These are phyloP conservation scores for Neoniphon sammara DNA, from an alignment of 2,797 vertebrate genomes.

Conservation along the genomic window DNA sequence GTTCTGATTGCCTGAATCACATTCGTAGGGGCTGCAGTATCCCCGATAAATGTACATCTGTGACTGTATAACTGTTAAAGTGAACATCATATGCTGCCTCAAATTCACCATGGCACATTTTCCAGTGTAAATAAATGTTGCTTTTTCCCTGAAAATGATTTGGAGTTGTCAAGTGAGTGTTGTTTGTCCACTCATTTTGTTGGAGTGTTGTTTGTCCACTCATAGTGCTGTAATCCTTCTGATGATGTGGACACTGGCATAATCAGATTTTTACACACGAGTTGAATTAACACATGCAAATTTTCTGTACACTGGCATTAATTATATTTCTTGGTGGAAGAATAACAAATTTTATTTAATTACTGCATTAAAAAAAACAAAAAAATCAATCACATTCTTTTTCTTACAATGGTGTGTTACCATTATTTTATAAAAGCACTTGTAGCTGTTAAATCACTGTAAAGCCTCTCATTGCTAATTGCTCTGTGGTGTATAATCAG, in stretches of 20 bases:
- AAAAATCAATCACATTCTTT: too few species aligned
- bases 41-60: slow-evolving; percentile 13
- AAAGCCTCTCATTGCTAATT: not conserved
- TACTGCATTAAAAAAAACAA: too few species aligned
- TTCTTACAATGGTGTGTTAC: too few species aligned
- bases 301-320: not conserved
- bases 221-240: slow-evolving; percentile 2
- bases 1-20: not conserved
- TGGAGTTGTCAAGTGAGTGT: slow-evolving; percentile 20
- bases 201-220: slow-evolving; percentile 23
- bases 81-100: slow-evolving; percentile 16
- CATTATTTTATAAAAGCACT: too few species aligned
- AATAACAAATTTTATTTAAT: too few species aligned
- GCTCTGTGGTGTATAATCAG: not conserved
- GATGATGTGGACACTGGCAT: slow-evolving; percentile 19
- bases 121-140: slow-evolving; percentile 3
- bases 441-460: slow-evolving; percentile 14
- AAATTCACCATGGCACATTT: slow-evolving; percentile 28
- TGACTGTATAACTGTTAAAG: slow-evolving; percentile 12
- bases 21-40: not conserved
- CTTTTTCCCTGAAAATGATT: slow-evolving; percentile 19
- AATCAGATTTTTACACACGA: not conserved
- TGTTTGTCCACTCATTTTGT: slow-evolving; percentile 28
- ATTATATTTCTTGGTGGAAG: too few species aligned
- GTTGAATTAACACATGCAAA: slow-evolving; percentile 19